phyloP scores from a whole-genome alignment of 64 coral and sea anemone species.

The Dendrophyllia cribrosa region DNA sequence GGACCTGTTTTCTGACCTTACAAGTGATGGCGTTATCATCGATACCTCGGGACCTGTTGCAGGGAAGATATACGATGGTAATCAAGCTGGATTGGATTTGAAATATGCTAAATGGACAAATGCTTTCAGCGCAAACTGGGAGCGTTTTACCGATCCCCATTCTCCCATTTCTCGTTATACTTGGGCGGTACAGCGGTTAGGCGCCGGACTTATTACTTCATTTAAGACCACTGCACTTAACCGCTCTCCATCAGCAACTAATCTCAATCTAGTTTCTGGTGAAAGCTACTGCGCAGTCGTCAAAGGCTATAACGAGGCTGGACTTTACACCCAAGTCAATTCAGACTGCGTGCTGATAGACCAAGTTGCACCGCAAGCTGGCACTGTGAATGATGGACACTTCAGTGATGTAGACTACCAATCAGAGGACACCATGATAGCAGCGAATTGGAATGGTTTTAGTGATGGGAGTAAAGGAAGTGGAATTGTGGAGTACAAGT shows the following conservation, averaged over 20 bases:
- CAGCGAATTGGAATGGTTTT: conserved; percentile 87
- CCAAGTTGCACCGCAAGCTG: conserved; percentile 78
- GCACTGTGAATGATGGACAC: conserved; percentile 71
- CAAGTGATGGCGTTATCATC: conserved; percentile 78
- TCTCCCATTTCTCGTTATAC: conserved; percentile 50
- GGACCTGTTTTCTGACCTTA: conserved; percentile 72
- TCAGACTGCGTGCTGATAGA: conserved; percentile 88
- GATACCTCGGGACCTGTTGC: conserved; percentile 69
- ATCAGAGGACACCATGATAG: conserved; percentile 50
- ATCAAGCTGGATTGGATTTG: conserved; percentile 6
- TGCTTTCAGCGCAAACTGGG: conserved; percentile 73
- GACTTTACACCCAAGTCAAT: conserved; percentile 23
- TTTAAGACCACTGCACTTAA: conserved; percentile 26
- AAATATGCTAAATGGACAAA: conserved; percentile 78
- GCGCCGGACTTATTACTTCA: conserved; percentile 51
- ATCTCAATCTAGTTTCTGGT: conserved; percentile 63
- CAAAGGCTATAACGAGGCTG: conserved; percentile 74
- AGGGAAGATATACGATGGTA: conserved; percentile 42
- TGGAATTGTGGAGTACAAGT: conserved; percentile 74
- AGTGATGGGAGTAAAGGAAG: conserved; percentile 66
- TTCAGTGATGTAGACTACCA: conserved; percentile 66
- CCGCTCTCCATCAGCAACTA: conserved; percentile 4
- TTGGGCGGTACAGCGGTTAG: conserved; percentile 44
- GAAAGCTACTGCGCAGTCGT: conserved; percentile 79
- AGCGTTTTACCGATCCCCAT: conserved; percentile 70